A percentile compares a stretch with the other conserved stretches of the same genome.
phyloP scores from a whole-genome alignment of 2,113 vertebrate species.

The Elaphurus davidianus region DNA sequence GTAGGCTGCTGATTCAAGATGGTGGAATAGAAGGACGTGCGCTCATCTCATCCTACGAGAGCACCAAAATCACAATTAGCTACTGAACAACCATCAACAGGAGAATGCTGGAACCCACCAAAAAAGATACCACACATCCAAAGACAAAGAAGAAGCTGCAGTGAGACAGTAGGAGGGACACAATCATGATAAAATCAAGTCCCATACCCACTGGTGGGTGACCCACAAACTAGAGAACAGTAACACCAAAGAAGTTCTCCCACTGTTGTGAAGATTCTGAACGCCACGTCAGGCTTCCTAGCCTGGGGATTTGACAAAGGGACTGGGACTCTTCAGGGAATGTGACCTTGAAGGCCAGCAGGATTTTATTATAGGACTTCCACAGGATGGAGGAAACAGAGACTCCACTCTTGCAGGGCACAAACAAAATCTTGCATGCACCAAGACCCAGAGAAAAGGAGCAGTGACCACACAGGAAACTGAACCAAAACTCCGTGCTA shows the following conservation, averaged over 20 bases:
- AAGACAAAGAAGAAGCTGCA: background rate
- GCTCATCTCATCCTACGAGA: background rate
- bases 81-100: background rate
- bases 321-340: background rate
- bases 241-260: background rate
- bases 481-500: background rate
- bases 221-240: background rate
- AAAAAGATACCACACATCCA: background rate
- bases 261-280: background rate
- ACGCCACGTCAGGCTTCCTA: background rate
- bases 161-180: background rate
- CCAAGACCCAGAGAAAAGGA: background rate
- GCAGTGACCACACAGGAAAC: background rate
- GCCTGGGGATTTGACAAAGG: background rate
- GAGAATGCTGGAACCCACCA: background rate
- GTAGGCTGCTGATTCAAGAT: background rate
- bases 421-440: background rate
- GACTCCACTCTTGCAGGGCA: background rate
- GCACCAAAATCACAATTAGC: background rate
- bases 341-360: background rate
- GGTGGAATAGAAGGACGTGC: background rate
- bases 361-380: background rate
- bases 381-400: background rate
- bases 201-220: background rate
- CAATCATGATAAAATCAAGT: background rate